Base-by-base conservation (phyloP, 1,140 invertebrate species). In the Phymorhynchus buccinoides region DNA sequence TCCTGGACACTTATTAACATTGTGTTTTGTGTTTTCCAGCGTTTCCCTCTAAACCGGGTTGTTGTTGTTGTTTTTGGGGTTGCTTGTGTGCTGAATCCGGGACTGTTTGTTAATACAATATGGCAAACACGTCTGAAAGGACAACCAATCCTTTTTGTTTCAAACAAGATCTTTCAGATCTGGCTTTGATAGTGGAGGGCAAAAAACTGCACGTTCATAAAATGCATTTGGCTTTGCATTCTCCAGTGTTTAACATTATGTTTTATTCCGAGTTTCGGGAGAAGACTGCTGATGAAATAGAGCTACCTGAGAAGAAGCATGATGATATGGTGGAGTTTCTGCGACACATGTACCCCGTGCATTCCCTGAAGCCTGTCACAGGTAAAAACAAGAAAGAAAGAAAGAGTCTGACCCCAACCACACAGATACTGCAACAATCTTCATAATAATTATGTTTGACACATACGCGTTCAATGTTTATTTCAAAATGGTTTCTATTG, bases 311-410 rank as follows among this genome's bases (percentile, higher is more conserved):
- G n/a, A 56, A 62, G 44, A 56, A 80, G 52, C 37, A 80, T 37
- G 14, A 6, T 1, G 48, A 1, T 16, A 37, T 80, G 44, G 18
- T 80, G 27, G 12, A 80, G 2, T 37, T 80, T 12, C 44, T 80
- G 48, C 32, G 30, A 52, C 79, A 80, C 44, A 80, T 80, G 30
- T 80, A 80, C 32, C 79, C 79, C 62, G 79, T 48, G 32, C 79
- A 80, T 35, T 80, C 79, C 42, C 22, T 56, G 18, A 48, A 35
- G 4, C 12, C 30, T 32, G 1, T 80, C 3, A 80, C 30, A 66
- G 79, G 79, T 80, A 52, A 12, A 41, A 78, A 42, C 1, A 41
- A 7, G 1, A 39, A 41, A 32, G 2, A 78, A 4, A 42, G 1
- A 7, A 18, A 39, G 0, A 44, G n/a, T n/a, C n/a, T n/a, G n/a